Conservation (phyloP, 1,140 invertebrate species). For the Drosophila novamexicana region DNA sequence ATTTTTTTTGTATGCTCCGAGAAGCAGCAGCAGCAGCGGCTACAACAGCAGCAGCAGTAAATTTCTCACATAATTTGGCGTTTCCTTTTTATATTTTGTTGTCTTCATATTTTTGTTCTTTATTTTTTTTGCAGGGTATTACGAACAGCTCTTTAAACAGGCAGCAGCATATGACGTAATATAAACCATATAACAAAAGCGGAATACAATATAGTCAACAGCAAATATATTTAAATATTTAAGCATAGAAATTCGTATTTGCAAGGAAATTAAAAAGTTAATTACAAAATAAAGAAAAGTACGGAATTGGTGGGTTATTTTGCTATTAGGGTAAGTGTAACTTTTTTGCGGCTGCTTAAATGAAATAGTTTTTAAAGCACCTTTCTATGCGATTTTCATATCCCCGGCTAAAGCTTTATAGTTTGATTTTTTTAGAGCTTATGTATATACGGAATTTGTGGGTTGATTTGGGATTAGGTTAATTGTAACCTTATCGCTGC, state of each 20-base stretch:
- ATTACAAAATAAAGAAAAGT: too few species aligned
- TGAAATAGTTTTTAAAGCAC: too few species aligned
- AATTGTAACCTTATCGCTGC: too few species aligned
- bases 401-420: too few species aligned
- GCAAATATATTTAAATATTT: not conserved
- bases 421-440: too few species aligned
- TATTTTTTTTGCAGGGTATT: constrained; percentile 5
- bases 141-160: not conserved
- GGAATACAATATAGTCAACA: not conserved
- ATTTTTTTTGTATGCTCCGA: constrained; percentile 15
- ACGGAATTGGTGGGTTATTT: too few species aligned
- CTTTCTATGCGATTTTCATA: too few species aligned
- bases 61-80: constrained; percentile 65
- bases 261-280: too few species aligned
- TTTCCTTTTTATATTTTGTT: constrained; percentile 46
- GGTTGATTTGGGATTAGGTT: too few species aligned
- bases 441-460: too few species aligned
- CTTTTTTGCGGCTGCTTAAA: too few species aligned
- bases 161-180: not conserved
- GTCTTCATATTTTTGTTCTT: constrained; percentile 12
- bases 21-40: constrained; percentile 10
- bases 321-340: too few species aligned
- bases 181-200: not conserved
- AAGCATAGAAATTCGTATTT: not conserved
- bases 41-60: constrained; percentile 30